Evolutionary conservation across 1,140 invertebrate species (phyloP).

Genomic region (Megalonaias nervosa): DNA sequence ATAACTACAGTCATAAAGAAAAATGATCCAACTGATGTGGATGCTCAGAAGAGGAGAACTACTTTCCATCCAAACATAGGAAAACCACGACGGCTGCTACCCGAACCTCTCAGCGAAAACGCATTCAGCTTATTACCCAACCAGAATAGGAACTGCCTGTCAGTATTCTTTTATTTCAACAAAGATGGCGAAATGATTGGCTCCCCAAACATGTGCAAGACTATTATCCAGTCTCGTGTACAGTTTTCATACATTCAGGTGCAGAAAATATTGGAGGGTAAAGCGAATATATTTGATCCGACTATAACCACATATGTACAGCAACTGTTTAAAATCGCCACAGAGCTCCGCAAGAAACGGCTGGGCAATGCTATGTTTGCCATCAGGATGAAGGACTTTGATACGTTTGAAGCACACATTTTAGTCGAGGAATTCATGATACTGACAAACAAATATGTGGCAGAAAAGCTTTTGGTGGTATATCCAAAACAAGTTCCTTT

Average conservation of each 20-base stretch:
- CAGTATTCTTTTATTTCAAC: constrained; percentile 48
- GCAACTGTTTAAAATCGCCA: constrained; percentile 36
- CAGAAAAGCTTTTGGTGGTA: constrained; percentile 25
- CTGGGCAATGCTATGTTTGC: constrained; percentile 33
- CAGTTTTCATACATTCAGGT: constrained; percentile 48
- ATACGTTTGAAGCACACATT: constrained; percentile 49
- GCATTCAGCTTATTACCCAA: constrained; percentile 67
- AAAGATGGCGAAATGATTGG: constrained; percentile 28
- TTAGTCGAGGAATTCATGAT: constrained; percentile 62
- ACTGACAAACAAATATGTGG: constrained; percentile 46
- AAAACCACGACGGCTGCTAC: constrained; percentile 62
- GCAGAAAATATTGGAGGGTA: constrained; percentile 38
- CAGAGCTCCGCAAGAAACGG: constrained; percentile 37
- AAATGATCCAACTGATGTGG: constrained; percentile 50
- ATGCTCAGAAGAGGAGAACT: constrained; percentile 56
- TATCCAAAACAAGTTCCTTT: constrained; percentile 37
- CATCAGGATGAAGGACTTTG: constrained; percentile 38
- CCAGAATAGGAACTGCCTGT: constrained; percentile 54
- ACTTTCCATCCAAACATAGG: constrained; percentile 57
- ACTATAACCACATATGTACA: constrained; percentile 14
- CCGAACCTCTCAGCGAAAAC: constrained; percentile 64
- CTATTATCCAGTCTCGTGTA: constrained; percentile 29
- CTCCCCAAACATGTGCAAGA: constrained; percentile 33
- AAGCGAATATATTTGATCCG: not conserved
- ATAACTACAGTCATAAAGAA: constrained; percentile 55